Percentiles rank a stretch among this genome's conserved stretches.
phyloP scores from a whole-genome alignment of 2,113 vertebrate species.

The Myrmecophaga tridactyla region DNA sequence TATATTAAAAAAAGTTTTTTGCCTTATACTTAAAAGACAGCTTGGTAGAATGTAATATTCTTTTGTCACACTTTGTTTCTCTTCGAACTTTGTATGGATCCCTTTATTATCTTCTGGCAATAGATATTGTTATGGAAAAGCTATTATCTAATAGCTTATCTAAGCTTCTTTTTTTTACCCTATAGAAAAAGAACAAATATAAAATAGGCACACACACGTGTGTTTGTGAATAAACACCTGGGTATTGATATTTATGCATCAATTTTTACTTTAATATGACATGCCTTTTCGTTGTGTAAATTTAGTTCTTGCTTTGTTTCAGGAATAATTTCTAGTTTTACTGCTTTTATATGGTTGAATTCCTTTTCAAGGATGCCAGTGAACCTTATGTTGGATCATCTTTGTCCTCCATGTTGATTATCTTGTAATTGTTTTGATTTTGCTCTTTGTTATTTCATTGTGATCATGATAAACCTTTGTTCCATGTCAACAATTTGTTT shows the following conservation, averaged over 20 bases:
- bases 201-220: neutral
- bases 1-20: neutral
- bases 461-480: neutral
- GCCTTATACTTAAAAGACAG: neutral
- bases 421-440: constrained; percentile 23
- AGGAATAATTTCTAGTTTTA: neutral
- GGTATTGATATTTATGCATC: neutral
- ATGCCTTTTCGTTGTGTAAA: neutral
- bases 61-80: neutral
- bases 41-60: neutral
- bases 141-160: too few relatives aligned
- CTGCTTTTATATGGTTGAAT: neutral
- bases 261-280: neutral
- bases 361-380: neutral
- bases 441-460: constrained; percentile 1
- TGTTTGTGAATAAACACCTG: neutral
- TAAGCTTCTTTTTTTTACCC: neutral
- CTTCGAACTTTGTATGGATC: neutral
- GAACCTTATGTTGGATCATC: neutral
- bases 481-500: neutral
- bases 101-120: neutral
- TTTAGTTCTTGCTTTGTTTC: neutral
- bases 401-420: neutral
- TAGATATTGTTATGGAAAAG: neutral
- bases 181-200: neutral